A percentile compares a stretch with the other conserved stretches of the same genome.
These are phyloP conservation scores for Drosophila nebulosa DNA, from an alignment of 1,140 invertebrate species.

Conservation along the genomic window DNA sequence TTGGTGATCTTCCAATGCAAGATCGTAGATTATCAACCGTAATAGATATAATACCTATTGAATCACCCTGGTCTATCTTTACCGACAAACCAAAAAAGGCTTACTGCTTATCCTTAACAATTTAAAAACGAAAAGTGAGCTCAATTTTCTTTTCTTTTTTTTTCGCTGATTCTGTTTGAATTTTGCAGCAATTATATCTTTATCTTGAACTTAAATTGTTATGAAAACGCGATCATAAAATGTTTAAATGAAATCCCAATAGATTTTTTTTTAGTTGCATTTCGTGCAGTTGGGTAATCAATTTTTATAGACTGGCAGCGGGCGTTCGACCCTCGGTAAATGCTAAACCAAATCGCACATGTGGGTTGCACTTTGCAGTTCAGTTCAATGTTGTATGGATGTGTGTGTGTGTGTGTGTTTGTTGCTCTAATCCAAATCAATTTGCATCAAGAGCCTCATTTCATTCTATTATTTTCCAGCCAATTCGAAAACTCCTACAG, in stretches of 20 bases:
- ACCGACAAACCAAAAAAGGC: too few species aligned
- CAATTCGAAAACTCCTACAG: conserved; percentile 57
- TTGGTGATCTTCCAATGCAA: too few species aligned
- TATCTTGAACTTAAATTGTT: too few species aligned
- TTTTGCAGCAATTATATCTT: too few species aligned
- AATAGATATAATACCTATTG: too few species aligned
- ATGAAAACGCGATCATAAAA: not conserved
- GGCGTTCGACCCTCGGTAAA: conserved; percentile 29
- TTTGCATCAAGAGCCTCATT: conserved; percentile 80
- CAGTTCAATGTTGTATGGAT: not conserved
- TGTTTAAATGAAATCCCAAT: not conserved
- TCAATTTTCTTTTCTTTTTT: too few species aligned
- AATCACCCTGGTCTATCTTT: too few species aligned
- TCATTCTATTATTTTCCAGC: conserved; percentile 77
- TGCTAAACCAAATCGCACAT: conserved; percentile 23
- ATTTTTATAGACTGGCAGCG: conserved; percentile 66
- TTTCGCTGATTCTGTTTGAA: too few species aligned
- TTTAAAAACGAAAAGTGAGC: too few species aligned
- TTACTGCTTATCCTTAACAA: too few species aligned
- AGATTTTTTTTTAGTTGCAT: conserved; percentile 1
- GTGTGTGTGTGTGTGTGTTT: not conserved
- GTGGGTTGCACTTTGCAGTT: conserved; percentile 19
- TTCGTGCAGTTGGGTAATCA: conserved; percentile 26
- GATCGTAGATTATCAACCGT: too few species aligned
- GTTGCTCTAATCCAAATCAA: conserved; percentile 78